Evolutionary conservation across 2,888 invertebrate species (phyloP), one percentile per base, ranked within the genome.

Genomic region (Colletes collaris): DNA sequence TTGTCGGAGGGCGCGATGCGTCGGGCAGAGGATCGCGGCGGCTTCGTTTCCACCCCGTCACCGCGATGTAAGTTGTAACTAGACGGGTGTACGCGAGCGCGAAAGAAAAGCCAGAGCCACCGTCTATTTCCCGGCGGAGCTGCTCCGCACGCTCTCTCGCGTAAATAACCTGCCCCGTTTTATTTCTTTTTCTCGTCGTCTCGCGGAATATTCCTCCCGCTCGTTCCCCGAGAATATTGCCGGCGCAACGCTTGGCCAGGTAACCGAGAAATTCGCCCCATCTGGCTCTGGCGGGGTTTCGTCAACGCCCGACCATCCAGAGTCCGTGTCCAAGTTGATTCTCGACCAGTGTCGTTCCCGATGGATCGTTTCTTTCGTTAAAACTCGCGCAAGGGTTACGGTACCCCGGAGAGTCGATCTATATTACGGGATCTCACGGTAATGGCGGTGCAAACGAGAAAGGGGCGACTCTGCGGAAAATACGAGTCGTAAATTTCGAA

Each of bases 221-320:
- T 63, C 69, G 70, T 69, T 64, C 55, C 62, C 58, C 53, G 67
- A 65, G 70, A 77, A 84, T 84, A 87, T 87, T 82, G 82, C 89
- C 81, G 74, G 83, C 79, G 63, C 60, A 76, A 79, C 76, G 74
- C 59, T 74, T 79, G 75, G 65, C 66, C 85, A 82, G 81, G 80
- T 86, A 87, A 82, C 82, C 86, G 81, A 81, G 83, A 89, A 86
- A 89, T 88, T 87, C 81, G 73, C 64, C 85, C 86, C 59, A 8
- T 46, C 76, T 4, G 50, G 49, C 62, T 19, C 16, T 16, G 13
- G 37, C 35, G 60, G 4, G 44, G 27, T 72, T 64, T 72, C 52
- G 52, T 72, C 64, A n/a, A 35, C 19, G 73, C 37, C 10, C 55
- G 55, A 52, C 40, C 1, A 6, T 3, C 40, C 40, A 27, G 27